Conservation (phyloP, 2,888 invertebrate genomes). For the Stegana nigrithorax region DNA sequence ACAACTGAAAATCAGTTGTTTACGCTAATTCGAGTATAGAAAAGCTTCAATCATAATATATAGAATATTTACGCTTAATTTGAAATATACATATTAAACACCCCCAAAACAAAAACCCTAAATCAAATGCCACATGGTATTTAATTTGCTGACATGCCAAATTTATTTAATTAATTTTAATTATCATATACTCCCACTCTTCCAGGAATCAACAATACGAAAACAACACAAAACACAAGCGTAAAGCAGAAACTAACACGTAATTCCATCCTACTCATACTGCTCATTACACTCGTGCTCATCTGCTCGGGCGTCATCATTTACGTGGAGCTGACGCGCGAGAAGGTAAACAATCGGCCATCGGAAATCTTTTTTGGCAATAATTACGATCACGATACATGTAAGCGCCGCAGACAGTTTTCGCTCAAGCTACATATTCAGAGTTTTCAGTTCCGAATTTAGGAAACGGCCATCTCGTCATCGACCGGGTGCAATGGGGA, state of each 20-base stretch:
- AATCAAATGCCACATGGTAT: too few relatives aligned
- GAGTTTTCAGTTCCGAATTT: slow-evolving; percentile 66
- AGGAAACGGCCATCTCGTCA: slow-evolving; percentile 67
- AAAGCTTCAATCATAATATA: too few relatives aligned
- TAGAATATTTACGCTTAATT: too few relatives aligned
- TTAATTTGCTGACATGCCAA: too few relatives aligned
- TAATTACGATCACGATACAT: slow-evolving; percentile 64
- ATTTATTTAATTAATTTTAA: too few relatives aligned
- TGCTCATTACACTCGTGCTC: slow-evolving; percentile 53
- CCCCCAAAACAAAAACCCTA: too few relatives aligned
- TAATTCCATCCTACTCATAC: slow-evolving; percentile 52
- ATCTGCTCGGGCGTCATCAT: slow-evolving; percentile 53
- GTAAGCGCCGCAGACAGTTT: slow-evolving; percentile 52
- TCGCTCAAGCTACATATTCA: slow-evolving; percentile 35
- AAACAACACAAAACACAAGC: slow-evolving; percentile 29
- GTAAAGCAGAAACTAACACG: slow-evolving; percentile 49
- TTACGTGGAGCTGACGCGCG: slow-evolving; percentile 55
- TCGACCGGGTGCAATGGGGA: slow-evolving; percentile 67
- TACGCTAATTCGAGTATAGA: too few relatives aligned
- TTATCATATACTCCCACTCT: slow-evolving; percentile 36
- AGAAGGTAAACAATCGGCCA: slow-evolving; percentile 29
- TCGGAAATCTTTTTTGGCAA: slow-evolving; percentile 64
- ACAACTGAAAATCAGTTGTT: too few relatives aligned
- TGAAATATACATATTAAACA: too few relatives aligned
- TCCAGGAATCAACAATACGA: slow-evolving; percentile 46